Evolutionary conservation across 1,140 invertebrate genomes (phyloP).

Genomic region (Bombus waltoni): DNA sequence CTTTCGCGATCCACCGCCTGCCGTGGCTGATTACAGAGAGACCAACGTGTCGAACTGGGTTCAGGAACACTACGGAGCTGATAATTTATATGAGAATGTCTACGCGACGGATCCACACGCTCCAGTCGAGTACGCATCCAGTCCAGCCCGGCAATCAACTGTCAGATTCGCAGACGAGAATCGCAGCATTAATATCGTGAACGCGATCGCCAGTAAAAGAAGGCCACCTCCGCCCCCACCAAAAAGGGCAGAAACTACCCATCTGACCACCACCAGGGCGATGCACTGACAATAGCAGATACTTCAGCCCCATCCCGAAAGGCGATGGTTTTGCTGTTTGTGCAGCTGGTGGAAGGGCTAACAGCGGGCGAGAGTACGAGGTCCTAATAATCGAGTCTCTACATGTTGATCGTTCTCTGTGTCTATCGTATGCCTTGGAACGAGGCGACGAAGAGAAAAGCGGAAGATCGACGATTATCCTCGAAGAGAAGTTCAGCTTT

Average conservation of each 20-base stretch:
- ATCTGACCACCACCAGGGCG: slow-evolving; percentile 83
- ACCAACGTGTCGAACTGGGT: slow-evolving; percentile 95
- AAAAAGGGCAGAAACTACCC: slow-evolving; percentile 90
- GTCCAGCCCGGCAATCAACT: slow-evolving; percentile 74
- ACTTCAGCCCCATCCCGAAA: slow-evolving; percentile 74
- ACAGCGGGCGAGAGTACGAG: slow-evolving; percentile 32
- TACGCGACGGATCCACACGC: slow-evolving; percentile 80
- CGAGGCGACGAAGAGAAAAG: background rate
- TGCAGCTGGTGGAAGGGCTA: slow-evolving; percentile 78
- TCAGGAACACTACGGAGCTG: slow-evolving; percentile 91
- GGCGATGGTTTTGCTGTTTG: slow-evolving; percentile 77
- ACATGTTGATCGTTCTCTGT: background rate
- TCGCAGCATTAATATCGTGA: slow-evolving; percentile 73
- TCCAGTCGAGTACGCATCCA: slow-evolving; percentile 81
- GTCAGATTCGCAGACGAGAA: slow-evolving; percentile 77
- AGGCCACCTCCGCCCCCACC: slow-evolving; percentile 90
- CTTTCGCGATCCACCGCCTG: slow-evolving; percentile 89
- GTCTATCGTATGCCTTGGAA: background rate
- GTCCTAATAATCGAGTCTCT: slow-evolving; percentile 11
- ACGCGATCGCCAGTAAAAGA: slow-evolving; percentile 82
- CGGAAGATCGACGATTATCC: background rate
- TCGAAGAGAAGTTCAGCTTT: background rate
- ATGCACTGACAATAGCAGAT: slow-evolving; percentile 83
- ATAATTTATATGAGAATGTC: slow-evolving; percentile 86
- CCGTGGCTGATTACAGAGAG: slow-evolving; percentile 89